Percentiles rank a stretch among this genome's conserved stretches.
phyloP scores from a whole-genome alignment of 1,140 invertebrate genomes.

The Oryctes rhinoceros region DNA sequence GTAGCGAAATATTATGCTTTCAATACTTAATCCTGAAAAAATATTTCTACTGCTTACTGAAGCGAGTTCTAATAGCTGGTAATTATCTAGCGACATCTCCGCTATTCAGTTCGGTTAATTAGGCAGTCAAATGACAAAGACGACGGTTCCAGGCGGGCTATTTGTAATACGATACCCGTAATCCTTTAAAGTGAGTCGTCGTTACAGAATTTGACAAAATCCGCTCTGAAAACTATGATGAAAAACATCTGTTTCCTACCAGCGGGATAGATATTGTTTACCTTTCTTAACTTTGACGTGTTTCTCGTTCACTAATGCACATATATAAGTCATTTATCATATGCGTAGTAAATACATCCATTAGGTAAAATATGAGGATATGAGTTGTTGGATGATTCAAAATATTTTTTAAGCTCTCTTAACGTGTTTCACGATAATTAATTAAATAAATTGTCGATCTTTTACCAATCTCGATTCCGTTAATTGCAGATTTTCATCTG shows the following conservation, averaged over 20 bases:
- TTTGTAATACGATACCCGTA: slow-evolving; percentile 20
- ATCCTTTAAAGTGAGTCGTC: slow-evolving; percentile 32
- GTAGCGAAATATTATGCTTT: too few species aligned
- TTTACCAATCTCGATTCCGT: too few species aligned
- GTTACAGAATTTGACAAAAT: slow-evolving; percentile 27
- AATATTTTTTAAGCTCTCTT: too few species aligned
- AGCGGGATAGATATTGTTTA: slow-evolving; percentile 20
- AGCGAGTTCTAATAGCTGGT: neutral
- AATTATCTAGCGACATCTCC: neutral
- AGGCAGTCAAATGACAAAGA: slow-evolving; percentile 14
- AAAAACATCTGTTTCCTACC: slow-evolving; percentile 31
- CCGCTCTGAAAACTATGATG: slow-evolving; percentile 25
- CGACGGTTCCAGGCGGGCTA: slow-evolving; percentile 7
- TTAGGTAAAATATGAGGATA: too few species aligned
- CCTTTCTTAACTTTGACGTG: slow-evolving; percentile 13
- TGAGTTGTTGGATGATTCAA: too few species aligned
- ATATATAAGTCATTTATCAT: too few species aligned
- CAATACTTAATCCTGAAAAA: too few species aligned
- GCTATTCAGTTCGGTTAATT: neutral
- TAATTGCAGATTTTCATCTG: too few species aligned
- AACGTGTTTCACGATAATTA: too few species aligned
- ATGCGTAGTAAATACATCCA: too few species aligned
- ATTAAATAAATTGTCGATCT: too few species aligned
- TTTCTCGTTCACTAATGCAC: too few species aligned
- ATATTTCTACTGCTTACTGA: neutral